These are phyloP conservation scores for Ursus arctos DNA, from an alignment of 2,113 vertebrate species.

Conservation along the genomic window DNA sequence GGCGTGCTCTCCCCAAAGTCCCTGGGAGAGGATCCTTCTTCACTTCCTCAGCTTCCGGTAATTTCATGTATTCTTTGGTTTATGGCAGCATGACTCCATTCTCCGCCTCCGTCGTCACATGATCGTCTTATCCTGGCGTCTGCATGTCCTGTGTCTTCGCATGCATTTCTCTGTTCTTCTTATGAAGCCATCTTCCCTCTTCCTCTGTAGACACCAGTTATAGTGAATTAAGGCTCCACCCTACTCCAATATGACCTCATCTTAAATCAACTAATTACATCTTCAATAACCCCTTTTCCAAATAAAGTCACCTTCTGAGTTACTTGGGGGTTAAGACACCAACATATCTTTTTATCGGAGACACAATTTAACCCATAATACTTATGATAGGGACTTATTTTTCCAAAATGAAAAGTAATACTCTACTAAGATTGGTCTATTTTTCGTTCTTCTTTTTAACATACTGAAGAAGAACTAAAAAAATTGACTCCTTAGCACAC, in stretches of 20 bases:
- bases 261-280: not conserved
- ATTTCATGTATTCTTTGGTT: too few relatives aligned
- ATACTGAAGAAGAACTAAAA: not conserved
- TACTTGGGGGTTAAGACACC: not conserved
- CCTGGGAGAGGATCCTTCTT: not conserved
- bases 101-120: too few relatives aligned
- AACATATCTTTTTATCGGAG: not conserved
- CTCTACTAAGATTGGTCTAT: not conserved
- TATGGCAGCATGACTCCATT: fast-evolving
- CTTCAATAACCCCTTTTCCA: not conserved
- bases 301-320: not conserved
- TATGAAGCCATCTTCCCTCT: not conserved
- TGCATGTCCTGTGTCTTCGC: not conserved
- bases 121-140: not conserved
- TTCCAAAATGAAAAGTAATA: conserved; percentile 20
- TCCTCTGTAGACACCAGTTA: not conserved
- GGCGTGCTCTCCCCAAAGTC: fast-evolving
- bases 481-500: not conserved
- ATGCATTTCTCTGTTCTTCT: too few relatives aligned
- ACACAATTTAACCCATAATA: not conserved
- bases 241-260: not conserved
- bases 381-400: not conserved
- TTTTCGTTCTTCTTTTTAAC: not conserved
- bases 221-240: too few relatives aligned
- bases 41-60: not conserved